These are phyloP conservation scores for Dipodomys merriami DNA, from an alignment of 2,113 vertebrate genomes.

Conservation along the genomic window DNA sequence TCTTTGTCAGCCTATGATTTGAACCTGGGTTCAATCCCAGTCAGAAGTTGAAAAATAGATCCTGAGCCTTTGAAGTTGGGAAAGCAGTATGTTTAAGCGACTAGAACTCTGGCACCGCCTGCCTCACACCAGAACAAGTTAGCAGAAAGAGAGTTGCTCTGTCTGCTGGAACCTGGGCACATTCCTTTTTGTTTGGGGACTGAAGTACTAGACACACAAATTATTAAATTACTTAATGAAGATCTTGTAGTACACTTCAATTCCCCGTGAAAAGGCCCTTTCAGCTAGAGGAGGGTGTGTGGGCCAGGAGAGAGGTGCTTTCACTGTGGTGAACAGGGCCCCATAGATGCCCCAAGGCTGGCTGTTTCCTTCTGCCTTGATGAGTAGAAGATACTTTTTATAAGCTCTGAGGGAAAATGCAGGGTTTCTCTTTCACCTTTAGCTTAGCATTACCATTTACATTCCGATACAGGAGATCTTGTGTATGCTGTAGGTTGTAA, in stretches of 20 bases:
- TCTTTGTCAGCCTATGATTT: slow-evolving; percentile 11
- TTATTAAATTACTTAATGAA: slow-evolving; percentile 60
- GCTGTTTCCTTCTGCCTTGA: not conserved
- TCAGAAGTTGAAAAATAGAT: slow-evolving; percentile 23
- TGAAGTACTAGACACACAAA: not conserved
- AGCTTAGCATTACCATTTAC: not conserved
- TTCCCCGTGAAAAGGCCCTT: slow-evolving; percentile 58
- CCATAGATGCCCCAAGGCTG: not conserved
- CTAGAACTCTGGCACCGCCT: not conserved
- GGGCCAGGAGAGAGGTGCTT: not conserved
- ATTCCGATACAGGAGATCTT: not conserved
- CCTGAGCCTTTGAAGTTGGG: not conserved
- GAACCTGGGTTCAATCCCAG: slow-evolving; percentile 26
- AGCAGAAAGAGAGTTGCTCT: slow-evolving; percentile 18
- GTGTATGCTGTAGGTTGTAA: not conserved
- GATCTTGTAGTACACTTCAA: slow-evolving; percentile 5
- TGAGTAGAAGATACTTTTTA: not conserved
- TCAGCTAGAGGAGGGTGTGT: not conserved
- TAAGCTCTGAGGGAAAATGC: not conserved
- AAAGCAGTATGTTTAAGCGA: not conserved
- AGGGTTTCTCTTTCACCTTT: not conserved
- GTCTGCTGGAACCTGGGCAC: not conserved
- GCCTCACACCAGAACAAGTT: not conserved
- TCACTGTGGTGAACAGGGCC: slow-evolving; percentile 16
- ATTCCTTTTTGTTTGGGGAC: slow-evolving; percentile 54